A percentile compares a stretch with the other conserved stretches of the same genome.
Evolutionary conservation across 92 coral and sea anemone genomes (phyloP).

Genomic region (Porites lobata): DNA sequence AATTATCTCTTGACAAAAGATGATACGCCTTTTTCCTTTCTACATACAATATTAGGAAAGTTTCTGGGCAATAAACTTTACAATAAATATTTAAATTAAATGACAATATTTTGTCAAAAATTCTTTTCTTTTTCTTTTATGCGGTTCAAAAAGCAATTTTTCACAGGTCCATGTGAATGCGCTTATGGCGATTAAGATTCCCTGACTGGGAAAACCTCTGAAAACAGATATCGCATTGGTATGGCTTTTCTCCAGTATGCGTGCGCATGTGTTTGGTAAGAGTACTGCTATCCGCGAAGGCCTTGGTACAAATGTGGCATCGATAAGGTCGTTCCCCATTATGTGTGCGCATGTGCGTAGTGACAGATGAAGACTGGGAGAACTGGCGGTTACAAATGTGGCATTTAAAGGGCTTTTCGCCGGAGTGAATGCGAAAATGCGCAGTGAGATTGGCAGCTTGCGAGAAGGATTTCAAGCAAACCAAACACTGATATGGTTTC

Average conservation of each 20-base stretch:
- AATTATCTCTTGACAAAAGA: no score
- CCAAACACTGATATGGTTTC: conserved; percentile 90
- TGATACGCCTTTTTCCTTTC: no score
- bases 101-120: not conserved
- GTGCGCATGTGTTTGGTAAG: conserved; percentile 87
- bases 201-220: conserved; percentile 92
- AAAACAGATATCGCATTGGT: conserved; percentile 86
- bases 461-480: conserved; percentile 88
- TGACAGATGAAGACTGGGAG: conserved; percentile 91
- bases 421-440: conserved; percentile 90
- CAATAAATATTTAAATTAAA: not conserved
- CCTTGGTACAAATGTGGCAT: conserved; percentile 83
- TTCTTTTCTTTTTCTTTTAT: not conserved
- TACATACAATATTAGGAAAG: no score
- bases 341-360: conserved; percentile 96
- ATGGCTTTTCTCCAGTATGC: conserved; percentile 90
- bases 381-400: conserved; percentile 88
- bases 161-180: conserved; percentile 64
- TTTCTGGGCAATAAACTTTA: not conserved
- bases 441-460: conserved; percentile 95
- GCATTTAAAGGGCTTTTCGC: conserved; percentile 91
- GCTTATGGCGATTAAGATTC: conserved; percentile 85
- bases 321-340: conserved; percentile 90
- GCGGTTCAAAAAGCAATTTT: not conserved
- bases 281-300: conserved; percentile 90